Conservation (phyloP, 1,140 invertebrate genomes). For the Rhynchophorus ferrugineus region DNA sequence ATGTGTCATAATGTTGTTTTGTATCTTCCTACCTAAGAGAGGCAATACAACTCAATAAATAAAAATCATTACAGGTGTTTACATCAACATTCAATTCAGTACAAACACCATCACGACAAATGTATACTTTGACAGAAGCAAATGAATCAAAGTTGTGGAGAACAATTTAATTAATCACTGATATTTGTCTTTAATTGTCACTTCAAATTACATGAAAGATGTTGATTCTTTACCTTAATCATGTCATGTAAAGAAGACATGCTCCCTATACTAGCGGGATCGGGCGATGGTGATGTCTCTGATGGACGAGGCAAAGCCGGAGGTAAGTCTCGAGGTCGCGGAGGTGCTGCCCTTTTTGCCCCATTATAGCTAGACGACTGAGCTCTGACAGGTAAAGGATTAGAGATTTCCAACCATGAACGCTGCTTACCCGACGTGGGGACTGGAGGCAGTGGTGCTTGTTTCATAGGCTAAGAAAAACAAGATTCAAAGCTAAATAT, state of each 20-base stretch:
- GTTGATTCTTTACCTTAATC: constrained; percentile 45
- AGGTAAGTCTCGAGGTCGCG: constrained; percentile 52
- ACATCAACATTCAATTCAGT: not conserved
- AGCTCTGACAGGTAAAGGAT: constrained; percentile 43
- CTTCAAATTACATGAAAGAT: not conserved
- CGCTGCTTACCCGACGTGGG: constrained; percentile 37
- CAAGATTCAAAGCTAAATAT: not conserved
- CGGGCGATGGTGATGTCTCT: constrained; percentile 44
- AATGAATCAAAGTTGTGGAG: too few relatives aligned
- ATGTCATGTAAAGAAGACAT: constrained; percentile 68
- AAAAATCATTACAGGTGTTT: not conserved
- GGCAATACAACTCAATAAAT: not conserved
- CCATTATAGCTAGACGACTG: constrained; percentile 41
- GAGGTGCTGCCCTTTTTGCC: constrained; percentile 50
- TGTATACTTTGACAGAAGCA: too few relatives aligned
- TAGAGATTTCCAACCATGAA: constrained; percentile 42
- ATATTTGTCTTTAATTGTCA: not conserved
- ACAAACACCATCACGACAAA: not conserved
- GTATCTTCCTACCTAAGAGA: constrained; percentile 10
- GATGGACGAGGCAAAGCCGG: constrained; percentile 51
- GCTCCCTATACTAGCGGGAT: constrained; percentile 59
- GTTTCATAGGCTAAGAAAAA: constrained; percentile 28
- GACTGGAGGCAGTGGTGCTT: constrained; percentile 37
- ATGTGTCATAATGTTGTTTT: constrained; percentile 18
- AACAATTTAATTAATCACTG: too few relatives aligned